These are phyloP conservation scores for Lysandra coridon DNA, from an alignment of 2,888 invertebrate species.

Conservation along the genomic window DNA sequence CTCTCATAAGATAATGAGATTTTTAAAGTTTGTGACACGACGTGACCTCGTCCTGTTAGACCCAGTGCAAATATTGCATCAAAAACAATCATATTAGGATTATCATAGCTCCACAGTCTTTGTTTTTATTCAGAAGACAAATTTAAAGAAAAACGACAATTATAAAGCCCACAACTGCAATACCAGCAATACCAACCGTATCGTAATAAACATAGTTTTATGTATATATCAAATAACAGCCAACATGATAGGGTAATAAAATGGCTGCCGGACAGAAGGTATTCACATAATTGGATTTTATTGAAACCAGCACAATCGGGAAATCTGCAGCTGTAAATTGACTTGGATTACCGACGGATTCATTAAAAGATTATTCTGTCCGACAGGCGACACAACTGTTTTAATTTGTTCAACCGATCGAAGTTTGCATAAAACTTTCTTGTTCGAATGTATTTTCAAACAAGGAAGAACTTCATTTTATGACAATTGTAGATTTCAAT, in stretches of 20 bases:
- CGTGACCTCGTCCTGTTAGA: too few relatives aligned
- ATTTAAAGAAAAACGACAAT: too few relatives aligned
- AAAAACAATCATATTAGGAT: too few relatives aligned
- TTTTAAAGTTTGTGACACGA: too few relatives aligned
- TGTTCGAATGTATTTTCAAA: background rate
- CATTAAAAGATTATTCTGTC: background rate
- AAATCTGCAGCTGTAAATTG: background rate
- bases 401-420: background rate
- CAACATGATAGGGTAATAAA: background rate
- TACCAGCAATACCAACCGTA: background rate
- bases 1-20: too few relatives aligned
- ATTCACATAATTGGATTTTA: conserved; percentile 10
- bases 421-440: background rate
- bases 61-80: too few relatives aligned
- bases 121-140: too few relatives aligned
- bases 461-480: background rate
- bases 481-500: background rate
- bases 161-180: too few relatives aligned
- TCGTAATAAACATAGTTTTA: background rate
- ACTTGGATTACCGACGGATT: conserved; percentile 1
- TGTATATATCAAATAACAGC: background rate
- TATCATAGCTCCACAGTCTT: too few relatives aligned
- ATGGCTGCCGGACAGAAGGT: background rate
- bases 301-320: background rate
- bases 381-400: background rate